Evolutionary conservation across 1,140 invertebrate species (phyloP).

Genomic region (Lethrus apterus): DNA sequence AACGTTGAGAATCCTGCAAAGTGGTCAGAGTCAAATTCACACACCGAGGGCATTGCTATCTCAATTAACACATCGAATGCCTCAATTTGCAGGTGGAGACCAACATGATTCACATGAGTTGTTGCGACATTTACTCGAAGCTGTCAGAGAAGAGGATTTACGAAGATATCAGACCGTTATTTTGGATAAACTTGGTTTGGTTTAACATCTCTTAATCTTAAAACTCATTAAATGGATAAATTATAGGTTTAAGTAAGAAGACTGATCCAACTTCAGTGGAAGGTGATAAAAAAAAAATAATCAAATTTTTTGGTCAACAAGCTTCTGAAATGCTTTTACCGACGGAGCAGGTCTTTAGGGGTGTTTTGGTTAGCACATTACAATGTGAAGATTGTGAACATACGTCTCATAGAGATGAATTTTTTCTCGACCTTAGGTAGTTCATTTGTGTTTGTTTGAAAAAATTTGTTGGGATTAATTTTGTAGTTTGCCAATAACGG

Average conservation of each 20-base stretch:
- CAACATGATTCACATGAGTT: slow-evolving; percentile 97
- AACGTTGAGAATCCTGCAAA: slow-evolving; percentile 64
- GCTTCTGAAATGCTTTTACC: slow-evolving; percentile 72
- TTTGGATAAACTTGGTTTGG: slow-evolving; percentile 54
- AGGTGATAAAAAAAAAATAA: slow-evolving; percentile 62
- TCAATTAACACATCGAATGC: slow-evolving; percentile 65
- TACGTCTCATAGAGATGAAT: slow-evolving; percentile 79
- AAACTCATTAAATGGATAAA: neutral
- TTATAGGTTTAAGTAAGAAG: slow-evolving; percentile 44
- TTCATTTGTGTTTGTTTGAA: neutral
- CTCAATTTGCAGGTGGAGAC: slow-evolving; percentile 85
- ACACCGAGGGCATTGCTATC: slow-evolving; percentile 66
- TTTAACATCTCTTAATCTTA: neutral
- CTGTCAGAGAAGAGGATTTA: slow-evolving; percentile 63
- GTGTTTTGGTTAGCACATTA: slow-evolving; percentile 80
- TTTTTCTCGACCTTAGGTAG: slow-evolving; percentile 85
- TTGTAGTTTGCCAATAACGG: slow-evolving; percentile 65
- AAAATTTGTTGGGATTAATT: neutral
- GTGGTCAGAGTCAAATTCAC: slow-evolving; percentile 51
- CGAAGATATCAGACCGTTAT: slow-evolving; percentile 72
- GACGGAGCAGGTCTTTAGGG: slow-evolving; percentile 81
- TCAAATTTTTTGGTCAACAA: slow-evolving; percentile 76
- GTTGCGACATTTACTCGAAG: slow-evolving; percentile 80
- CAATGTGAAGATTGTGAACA: slow-evolving; percentile 84
- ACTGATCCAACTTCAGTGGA: slow-evolving; percentile 62